Percentiles rank a stretch among this genome's conserved stretches.
Evolutionary conservation across 2,888 invertebrate species (phyloP).

Genomic region (Anticlea derivata): DNA sequence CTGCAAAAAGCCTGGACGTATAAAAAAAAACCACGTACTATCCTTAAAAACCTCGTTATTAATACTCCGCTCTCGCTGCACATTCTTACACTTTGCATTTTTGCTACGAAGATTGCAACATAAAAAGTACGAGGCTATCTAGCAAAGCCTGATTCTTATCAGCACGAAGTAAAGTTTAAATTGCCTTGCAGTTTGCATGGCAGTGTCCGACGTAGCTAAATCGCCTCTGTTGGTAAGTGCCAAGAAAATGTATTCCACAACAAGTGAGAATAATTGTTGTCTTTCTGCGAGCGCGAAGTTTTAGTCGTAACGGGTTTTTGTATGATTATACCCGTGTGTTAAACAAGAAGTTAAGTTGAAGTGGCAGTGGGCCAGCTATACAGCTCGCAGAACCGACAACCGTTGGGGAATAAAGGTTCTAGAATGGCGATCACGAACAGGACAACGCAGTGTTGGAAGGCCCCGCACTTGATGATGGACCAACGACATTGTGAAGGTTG

Average conservation of each 20-base stretch:
- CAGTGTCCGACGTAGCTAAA: constrained; percentile 69
- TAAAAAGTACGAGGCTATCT: constrained; percentile 41
- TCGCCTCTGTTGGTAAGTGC: constrained; percentile 74
- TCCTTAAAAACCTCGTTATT: constrained; percentile 39
- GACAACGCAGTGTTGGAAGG: too few relatives aligned
- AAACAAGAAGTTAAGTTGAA: not conserved
- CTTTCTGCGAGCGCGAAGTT: constrained; percentile 53
- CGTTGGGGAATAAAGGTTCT: too few relatives aligned
- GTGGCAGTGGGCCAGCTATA: too few relatives aligned
- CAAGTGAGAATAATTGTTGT: constrained; percentile 79
- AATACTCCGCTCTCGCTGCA: constrained; percentile 58
- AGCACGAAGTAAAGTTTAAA: constrained; percentile 56
- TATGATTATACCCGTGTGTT: constrained; percentile 20
- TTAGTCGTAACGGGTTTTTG: constrained; percentile 58
- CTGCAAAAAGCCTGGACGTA: constrained; percentile 6
- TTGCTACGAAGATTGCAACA: constrained; percentile 55
- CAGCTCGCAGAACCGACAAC: too few relatives aligned
- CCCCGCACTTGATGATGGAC: too few relatives aligned
- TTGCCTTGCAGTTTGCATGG: constrained; percentile 45
- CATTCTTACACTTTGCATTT: constrained; percentile 70
- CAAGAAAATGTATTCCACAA: constrained; percentile 77
- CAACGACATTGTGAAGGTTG: too few relatives aligned
- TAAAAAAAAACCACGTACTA: constrained; percentile 7
- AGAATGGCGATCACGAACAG: too few relatives aligned
- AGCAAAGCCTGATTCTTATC: constrained; percentile 44